Evolutionary conservation across 2,113 vertebrate species (phyloP), one percentile per base, ranked within the genome.

Genomic region (Copsychus sechellarum): DNA sequence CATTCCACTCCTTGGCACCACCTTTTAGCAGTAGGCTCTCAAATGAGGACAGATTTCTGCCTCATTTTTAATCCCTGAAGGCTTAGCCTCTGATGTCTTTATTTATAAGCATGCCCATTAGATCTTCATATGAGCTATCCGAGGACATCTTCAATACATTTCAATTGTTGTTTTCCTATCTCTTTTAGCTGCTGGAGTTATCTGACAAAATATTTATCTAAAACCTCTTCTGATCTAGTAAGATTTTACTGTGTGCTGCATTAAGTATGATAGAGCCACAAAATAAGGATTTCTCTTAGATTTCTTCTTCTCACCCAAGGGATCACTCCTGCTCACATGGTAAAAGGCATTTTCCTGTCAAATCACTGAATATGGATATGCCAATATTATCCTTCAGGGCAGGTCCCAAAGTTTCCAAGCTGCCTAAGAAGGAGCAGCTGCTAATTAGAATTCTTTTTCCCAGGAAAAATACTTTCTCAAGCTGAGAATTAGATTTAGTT

Each of bases 311-410:
- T 66, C 20, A 82, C 70, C 31, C 81, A 92, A 65, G 57, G 45
- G 54, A 87, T 42, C 3, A 4, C 47, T 70, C 42, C 62, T 77
- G 21, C 25, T 36, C 86, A 45, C 2, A 2, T 1, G 5, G 38
- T 76, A 94, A 61, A 87, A 93, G 53, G 81, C 21, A 73, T 85
- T 91, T 89, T 90, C 62, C 76, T 87, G 34, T 69, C 60, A 92
- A 80, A 33, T 15, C 51, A 50, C 71, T 66, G 38, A 64, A 69
- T 58, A 85, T 7, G 14, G 74, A 87, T 43, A 87, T 2, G 4
- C 42, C 62, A 54, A 21, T 53, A 42, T 19, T 31, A 73, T 6
- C 64, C 66, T 90, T 72, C 58, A 80, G 57, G 66, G 79, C 42
- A 93, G 23, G 45, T 42, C 48, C n/a, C 40, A 5, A 71, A 74